phyloP scores from a whole-genome alignment of 2,888 invertebrate species.

The Metalampra italica region DNA sequence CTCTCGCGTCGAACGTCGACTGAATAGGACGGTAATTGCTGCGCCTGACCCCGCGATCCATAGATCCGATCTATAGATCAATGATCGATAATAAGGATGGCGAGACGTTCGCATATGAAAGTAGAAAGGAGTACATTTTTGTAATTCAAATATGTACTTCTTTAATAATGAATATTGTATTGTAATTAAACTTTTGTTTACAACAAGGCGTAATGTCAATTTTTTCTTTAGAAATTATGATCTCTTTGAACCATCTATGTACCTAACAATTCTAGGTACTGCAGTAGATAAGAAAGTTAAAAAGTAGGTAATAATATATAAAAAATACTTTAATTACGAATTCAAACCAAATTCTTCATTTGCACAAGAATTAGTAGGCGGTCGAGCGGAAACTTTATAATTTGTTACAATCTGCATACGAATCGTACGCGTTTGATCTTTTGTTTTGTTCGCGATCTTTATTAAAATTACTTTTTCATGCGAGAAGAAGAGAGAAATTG shows the following conservation, averaged over 20 bases:
- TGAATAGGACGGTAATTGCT: constrained; percentile 55
- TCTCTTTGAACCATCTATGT: too few species aligned
- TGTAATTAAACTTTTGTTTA: neutral
- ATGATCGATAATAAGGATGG: constrained; percentile 57
- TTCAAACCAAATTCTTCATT: neutral
- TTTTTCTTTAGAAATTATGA: too few species aligned
- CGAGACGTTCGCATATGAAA: constrained; percentile 32
- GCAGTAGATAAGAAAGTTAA: too few species aligned
- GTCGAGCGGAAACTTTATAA: neutral
- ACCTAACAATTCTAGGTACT: too few species aligned
- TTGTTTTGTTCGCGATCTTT: neutral
- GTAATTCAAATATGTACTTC: neutral
- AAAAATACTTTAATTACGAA: neutral
- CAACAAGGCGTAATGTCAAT: too few species aligned
- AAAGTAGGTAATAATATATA: too few species aligned
- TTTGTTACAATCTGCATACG: neutral
- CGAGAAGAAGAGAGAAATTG: neutral
- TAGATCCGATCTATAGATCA: constrained; percentile 65
- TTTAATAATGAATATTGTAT: neutral
- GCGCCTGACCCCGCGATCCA: constrained; percentile 47
- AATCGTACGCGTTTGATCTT: neutral
- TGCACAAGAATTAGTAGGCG: neutral
- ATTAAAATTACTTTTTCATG: neutral
- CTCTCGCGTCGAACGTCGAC: constrained; percentile 23
- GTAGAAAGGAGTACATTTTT: constrained; percentile 26